Percentiles rank a stretch among this genome's conserved stretches.
These are phyloP conservation scores for Entomyzon cyanotis DNA, from an alignment of 2,113 vertebrate genomes.

Conservation along the genomic window DNA sequence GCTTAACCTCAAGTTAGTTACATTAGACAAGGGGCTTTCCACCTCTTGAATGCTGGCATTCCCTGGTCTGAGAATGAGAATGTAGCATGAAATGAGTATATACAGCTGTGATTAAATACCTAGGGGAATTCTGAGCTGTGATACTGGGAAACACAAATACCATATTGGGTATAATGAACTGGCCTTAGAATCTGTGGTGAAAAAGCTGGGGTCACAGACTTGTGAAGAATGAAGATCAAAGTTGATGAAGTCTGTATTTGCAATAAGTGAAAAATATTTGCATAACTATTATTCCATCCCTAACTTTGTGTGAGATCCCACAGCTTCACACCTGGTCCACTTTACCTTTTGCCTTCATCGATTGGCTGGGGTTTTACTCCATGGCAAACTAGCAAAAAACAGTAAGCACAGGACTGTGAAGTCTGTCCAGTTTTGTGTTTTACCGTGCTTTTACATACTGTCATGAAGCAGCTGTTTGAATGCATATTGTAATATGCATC, in stretches of 20 bases:
- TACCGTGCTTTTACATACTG: neutral
- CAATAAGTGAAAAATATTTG: neutral
- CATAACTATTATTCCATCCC: neutral
- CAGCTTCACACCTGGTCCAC: neutral
- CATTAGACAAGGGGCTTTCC: conserved; percentile 38
- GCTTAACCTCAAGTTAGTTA: conserved; percentile 7
- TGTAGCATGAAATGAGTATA: neutral
- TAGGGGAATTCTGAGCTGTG: neutral
- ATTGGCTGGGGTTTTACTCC: neutral
- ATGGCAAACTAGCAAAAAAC: neutral
- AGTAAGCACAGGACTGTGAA: neutral
- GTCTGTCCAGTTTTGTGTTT: neutral
- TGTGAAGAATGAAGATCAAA: neutral
- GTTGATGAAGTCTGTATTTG: neutral
- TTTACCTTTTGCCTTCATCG: neutral
- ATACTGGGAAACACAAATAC: neutral
- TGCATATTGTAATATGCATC: neutral
- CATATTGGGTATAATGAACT: neutral
- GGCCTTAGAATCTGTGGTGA: neutral
- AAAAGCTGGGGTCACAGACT: neutral
- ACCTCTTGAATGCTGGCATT: neutral
- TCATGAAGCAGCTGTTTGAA: neutral
- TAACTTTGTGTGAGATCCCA: neutral
- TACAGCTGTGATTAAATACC: conserved; percentile 34
- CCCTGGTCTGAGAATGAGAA: neutral